These are phyloP conservation scores for Drosophila kikkawai DNA, from an alignment of 1,140 invertebrate species.

Conservation along the genomic window DNA sequence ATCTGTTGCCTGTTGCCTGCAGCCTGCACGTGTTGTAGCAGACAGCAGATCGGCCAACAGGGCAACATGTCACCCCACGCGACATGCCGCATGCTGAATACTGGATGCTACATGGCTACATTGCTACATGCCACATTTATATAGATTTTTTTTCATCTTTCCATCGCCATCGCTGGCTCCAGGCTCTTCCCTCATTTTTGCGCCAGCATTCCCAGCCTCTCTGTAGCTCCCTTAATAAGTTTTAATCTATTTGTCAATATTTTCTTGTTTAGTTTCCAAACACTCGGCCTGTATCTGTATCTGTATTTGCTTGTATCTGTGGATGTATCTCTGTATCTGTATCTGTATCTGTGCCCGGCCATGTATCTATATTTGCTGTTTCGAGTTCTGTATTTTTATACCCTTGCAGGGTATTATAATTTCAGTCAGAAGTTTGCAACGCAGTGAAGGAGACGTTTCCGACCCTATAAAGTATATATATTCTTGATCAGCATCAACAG, in stretches of 20 bases:
- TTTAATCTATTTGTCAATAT: conserved; percentile 83
- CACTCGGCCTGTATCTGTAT: conserved; percentile 42
- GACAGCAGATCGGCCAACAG: conserved; percentile 47
- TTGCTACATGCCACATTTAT: conserved; percentile 39
- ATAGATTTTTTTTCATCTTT: conserved; percentile 30
- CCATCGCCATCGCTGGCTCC: neutral
- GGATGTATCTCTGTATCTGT: conserved; percentile 32
- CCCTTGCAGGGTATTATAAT: too few species aligned
- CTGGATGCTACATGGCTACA: conserved; percentile 51
- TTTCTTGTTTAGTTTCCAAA: conserved; percentile 77
- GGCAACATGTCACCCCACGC: conserved; percentile 62
- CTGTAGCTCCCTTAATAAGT: conserved; percentile 68
- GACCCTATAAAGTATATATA: too few species aligned
- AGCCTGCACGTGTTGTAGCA: conserved; percentile 53
- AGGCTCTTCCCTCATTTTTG: conserved; percentile 17
- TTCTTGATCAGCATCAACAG: too few species aligned
- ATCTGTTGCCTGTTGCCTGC: conserved; percentile 16
- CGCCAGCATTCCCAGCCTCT: conserved; percentile 25
- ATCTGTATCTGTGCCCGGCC: conserved; percentile 12
- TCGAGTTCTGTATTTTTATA: conserved; percentile 1
- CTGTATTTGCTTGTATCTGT: conserved; percentile 8
- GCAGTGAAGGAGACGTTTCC: too few species aligned
- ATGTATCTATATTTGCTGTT: conserved; percentile 49
- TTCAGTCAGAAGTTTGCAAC: too few species aligned
- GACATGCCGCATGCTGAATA: conserved; percentile 56